Base-by-base conservation (phyloP, 2,113 vertebrate species). In the Nyctereutes procyonoides region DNA sequence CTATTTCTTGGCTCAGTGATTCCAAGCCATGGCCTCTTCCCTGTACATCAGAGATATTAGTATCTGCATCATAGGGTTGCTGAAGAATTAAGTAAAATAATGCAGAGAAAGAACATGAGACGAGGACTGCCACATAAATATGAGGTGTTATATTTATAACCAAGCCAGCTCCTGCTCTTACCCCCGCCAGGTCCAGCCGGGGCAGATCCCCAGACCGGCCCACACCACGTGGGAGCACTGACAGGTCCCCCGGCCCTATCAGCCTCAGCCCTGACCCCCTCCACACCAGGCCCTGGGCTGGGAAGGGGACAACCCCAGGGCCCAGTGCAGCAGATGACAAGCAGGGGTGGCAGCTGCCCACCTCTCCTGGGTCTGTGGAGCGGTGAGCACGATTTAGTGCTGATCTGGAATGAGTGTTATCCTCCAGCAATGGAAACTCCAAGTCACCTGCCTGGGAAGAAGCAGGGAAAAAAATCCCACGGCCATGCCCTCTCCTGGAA, bases 361-460 rank as follows among this genome's bases (percentile, higher is more conserved):
- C 87, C 80, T 92, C 95, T 79, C 79, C 63, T 28, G 60, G 93
- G 96, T 65, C 93, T 84, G n/a, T 0, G 30, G 17, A 35, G 28
- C 22, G 19, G 12, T 2, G 16, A 73, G n/a, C 22, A 28, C 11
- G 22, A 81, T 88, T 96, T 80, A 2, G n/a, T 13, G 35, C 71
- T 71, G 58, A 94, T 80, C 86, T n/a, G 48, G 3, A 63, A 63
- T 55, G 53, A 63, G 67, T 5, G 8, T 63, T 63, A 13, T 86
- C 90, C 86, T 82, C 90, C 53, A 32, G 60, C 55, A 7, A 7
- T 15, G 0, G 58, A 85, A 90, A 96, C 92, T 92, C 93, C 71
- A 84, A 96, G 80, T 98, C 97, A 98, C 98, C 98, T 98, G 98
- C 97, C 98, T 97, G 93, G 88, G 88, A 98, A 98, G 92, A 95